These are phyloP conservation scores for Microtus californicus DNA, from an alignment of 2,797 vertebrate species.

Conservation along the genomic window DNA sequence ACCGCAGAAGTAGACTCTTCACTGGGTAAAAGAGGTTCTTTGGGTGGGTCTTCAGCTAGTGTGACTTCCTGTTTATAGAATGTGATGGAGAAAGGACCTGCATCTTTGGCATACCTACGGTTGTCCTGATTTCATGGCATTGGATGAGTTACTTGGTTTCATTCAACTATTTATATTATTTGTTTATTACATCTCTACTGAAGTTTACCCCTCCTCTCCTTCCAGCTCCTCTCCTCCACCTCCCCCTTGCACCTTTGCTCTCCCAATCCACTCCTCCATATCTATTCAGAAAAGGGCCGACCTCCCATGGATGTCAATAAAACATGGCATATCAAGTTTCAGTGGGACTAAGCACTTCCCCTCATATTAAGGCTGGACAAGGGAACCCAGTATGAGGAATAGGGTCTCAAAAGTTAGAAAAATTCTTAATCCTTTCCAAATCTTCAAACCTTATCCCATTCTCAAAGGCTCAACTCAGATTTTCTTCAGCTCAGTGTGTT, in stretches of 20 bases:
- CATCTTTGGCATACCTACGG: not conserved
- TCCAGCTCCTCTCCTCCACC: not conserved
- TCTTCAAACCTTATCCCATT: not conserved
- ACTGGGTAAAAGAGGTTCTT: not conserved
- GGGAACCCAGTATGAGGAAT: not conserved
- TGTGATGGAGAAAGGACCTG: not conserved
- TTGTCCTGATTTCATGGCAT: not conserved
- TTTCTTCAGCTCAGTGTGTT: not conserved
- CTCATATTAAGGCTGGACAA: not conserved
- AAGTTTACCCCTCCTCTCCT: not conserved
- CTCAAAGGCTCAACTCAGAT: slow-evolving; percentile 1
- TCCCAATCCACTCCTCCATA: not conserved
- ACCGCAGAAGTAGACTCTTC: not conserved
- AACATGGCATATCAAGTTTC: not conserved
- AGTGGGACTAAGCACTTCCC: not conserved
- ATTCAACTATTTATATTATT: not conserved
- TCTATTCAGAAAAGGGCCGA: not conserved
- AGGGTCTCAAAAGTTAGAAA: not conserved
- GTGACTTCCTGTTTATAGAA: not conserved
- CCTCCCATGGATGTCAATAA: not conserved
- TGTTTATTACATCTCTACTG: not conserved
- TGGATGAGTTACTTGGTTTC: not conserved
- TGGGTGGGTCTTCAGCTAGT: not conserved
- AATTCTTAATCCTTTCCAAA: not conserved
- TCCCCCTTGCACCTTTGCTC: not conserved